Conservation (phyloP, 2,888 invertebrate genomes). For the Cabera pusaria region DNA sequence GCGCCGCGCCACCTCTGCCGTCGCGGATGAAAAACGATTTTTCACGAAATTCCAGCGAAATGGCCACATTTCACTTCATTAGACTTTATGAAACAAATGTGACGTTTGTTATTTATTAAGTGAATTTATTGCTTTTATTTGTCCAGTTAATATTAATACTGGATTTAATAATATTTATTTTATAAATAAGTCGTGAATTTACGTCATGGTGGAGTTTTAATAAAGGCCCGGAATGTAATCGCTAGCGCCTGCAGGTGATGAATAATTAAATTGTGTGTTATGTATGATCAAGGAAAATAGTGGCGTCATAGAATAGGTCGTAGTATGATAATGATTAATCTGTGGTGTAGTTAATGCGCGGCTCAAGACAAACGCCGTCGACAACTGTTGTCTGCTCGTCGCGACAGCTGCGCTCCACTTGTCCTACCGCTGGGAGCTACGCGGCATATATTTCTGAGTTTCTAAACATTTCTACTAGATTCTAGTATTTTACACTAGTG, state of each 20-base stretch:
- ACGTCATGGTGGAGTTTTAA: conserved; percentile 15
- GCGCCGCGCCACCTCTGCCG: conserved; percentile 3
- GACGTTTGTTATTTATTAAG: conserved; percentile 29
- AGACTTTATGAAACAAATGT: conserved; percentile 29
- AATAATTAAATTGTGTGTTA: conserved; percentile 35
- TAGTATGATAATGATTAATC: conserved; percentile 62
- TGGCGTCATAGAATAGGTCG: too few species aligned
- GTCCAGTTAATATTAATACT: conserved; percentile 21
- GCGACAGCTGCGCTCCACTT: conserved; percentile 77
- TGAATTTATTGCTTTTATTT: conserved; percentile 29
- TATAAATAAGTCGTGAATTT: conserved; percentile 13
- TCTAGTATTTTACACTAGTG: too few species aligned
- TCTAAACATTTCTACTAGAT: too few species aligned
- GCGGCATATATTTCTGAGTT: conserved; percentile 23
- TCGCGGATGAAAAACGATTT: conserved; percentile 20
- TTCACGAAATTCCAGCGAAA: conserved; percentile 27
- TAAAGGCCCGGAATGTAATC: conserved; percentile 23
- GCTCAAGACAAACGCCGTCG: conserved; percentile 64
- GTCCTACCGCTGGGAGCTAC: conserved; percentile 37
- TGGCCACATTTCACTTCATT: conserved; percentile 27
- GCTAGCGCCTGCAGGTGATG: conserved; percentile 25
- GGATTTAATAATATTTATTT: conserved; percentile 13
- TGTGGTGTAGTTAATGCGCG: conserved; percentile 44
- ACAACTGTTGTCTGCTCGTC: conserved; percentile 80
- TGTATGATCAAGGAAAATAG: conserved; percentile 56